Evolutionary conservation across 1,140 invertebrate genomes (phyloP).

Genomic region (Trachelipus rathkii): DNA sequence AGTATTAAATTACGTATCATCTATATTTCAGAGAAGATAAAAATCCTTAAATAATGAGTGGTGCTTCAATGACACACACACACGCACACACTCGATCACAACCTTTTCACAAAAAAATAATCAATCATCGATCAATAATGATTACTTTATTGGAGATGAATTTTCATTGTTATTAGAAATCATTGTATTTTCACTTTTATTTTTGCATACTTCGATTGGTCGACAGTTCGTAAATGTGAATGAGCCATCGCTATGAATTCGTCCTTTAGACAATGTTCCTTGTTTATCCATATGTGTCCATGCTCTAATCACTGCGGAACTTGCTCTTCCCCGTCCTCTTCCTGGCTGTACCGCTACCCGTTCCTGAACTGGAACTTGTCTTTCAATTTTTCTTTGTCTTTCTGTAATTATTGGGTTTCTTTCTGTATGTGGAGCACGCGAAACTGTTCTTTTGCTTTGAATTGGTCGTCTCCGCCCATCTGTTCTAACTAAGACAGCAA

Average conservation of each 20-base stretch:
- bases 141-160: too few species aligned
- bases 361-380: background rate
- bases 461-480: background rate
- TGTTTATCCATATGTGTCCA: slow-evolving; percentile 25
- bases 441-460: background rate
- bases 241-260: slow-evolving; percentile 23
- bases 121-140: too few species aligned
- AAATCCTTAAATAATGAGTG: background rate
- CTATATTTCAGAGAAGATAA: background rate
- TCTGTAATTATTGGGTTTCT: background rate
- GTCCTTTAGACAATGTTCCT: slow-evolving; percentile 24
- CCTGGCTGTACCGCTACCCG: background rate
- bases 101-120: too few species aligned
- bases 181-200: background rate
- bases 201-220: slow-evolving; percentile 3
- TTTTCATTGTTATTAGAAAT: background rate
- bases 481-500: background rate
- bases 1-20: background rate
- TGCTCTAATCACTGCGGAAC: background rate
- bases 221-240: slow-evolving; percentile 28
- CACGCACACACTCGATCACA: too few species aligned
- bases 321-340: background rate
- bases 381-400: background rate
- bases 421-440: background rate
- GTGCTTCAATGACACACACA: too few species aligned